A percentile compares a stretch with the other conserved stretches of the same genome.
phyloP scores from a whole-genome alignment of 2,888 invertebrate genomes.

The Pammene aurita region DNA sequence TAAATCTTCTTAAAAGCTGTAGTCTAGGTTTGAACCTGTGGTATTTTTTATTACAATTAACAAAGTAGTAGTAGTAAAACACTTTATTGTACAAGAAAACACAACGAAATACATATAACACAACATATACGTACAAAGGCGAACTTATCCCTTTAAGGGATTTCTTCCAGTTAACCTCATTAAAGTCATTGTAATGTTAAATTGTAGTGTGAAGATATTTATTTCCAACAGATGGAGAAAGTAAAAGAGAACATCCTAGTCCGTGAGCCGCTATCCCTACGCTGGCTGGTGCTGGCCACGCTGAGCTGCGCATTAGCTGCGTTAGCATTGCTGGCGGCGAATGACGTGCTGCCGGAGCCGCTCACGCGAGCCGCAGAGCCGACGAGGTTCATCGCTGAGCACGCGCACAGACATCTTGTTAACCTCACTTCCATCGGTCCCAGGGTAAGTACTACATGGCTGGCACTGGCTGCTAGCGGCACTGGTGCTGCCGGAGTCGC shows the following conservation, averaged over 20 bases:
- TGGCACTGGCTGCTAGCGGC: conserved; percentile 67
- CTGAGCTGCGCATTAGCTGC: conserved; percentile 83
- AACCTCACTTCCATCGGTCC: conserved; percentile 85
- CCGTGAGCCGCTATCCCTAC: conserved; percentile 73
- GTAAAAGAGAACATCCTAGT: conserved; percentile 72
- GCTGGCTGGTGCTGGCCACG: conserved; percentile 71
- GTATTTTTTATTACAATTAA: too few relatives aligned
- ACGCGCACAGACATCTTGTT: conserved; percentile 83
- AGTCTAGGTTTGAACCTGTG: too few relatives aligned
- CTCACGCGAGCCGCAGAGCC: conserved; percentile 45
- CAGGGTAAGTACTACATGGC: conserved; percentile 75
- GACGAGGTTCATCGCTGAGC: conserved; percentile 76
- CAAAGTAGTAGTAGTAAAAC: too few relatives aligned
- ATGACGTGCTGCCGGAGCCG: conserved; percentile 67
- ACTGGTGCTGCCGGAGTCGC: conserved; percentile 62
- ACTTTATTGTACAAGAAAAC: too few relatives aligned
- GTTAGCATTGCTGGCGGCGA: conserved; percentile 66
- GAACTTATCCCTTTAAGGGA: too few relatives aligned
- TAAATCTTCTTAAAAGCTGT: too few relatives aligned
- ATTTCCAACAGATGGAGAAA: conserved; percentile 29
- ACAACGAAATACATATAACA: too few relatives aligned
- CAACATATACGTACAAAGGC: too few relatives aligned
- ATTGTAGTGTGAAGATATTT: too few relatives aligned
- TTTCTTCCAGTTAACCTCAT: too few relatives aligned
- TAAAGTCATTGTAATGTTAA: too few relatives aligned